Conservation (phyloP, 2,113 vertebrate genomes). For the Donacobius atricapilla region DNA sequence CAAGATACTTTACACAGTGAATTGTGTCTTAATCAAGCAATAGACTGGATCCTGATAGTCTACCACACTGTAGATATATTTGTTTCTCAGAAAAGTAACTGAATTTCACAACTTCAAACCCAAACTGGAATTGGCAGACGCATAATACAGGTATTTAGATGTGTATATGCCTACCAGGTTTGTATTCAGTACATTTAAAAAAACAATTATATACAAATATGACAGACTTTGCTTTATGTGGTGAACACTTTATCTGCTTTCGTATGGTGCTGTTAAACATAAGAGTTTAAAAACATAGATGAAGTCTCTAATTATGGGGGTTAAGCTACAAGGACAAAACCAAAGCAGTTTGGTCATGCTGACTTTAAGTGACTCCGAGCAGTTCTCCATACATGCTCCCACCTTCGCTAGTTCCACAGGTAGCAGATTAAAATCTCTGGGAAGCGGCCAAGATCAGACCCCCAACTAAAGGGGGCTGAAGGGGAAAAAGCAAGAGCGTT, state of each 20-base stretch:
- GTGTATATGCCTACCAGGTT: background rate
- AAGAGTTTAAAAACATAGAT: accelerated
- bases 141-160: background rate
- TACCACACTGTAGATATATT: background rate
- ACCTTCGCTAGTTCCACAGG: background rate
- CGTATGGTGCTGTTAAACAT: background rate
- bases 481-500: background rate
- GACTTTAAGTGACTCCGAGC: background rate
- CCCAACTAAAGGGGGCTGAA: background rate
- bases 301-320: background rate
- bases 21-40: background rate
- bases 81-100: background rate
- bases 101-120: background rate
- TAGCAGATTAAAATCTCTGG: background rate
- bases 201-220: accelerated
- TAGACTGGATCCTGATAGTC: background rate
- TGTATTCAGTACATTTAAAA: background rate
- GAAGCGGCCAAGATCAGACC: background rate
- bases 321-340: background rate
- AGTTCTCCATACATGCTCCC: background rate
- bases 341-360: background rate
- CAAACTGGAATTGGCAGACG: background rate
- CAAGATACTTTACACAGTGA: background rate
- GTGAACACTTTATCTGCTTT: background rate
- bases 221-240: background rate